Percentiles rank a stretch among this genome's conserved stretches.
Conservation (phyloP, 2,113 vertebrate genomes). For the Trematocara marginatum region DNA sequence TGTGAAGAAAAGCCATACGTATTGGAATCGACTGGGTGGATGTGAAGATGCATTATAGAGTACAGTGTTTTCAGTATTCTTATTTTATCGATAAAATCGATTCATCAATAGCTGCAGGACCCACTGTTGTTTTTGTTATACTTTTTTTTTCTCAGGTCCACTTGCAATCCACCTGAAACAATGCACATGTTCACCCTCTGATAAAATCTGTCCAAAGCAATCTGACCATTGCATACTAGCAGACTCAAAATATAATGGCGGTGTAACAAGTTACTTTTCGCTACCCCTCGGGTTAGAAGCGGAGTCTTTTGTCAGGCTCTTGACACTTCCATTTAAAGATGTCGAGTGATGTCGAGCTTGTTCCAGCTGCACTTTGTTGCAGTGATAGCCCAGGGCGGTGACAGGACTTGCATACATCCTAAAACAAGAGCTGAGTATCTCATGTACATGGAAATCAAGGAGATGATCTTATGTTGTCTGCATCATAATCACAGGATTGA, state of each 20-base stretch:
- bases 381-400: neutral
- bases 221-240: neutral
- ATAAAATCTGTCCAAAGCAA: neutral
- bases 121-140: neutral
- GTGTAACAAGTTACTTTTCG: neutral
- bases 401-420: neutral
- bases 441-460: neutral
- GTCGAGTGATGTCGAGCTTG: neutral
- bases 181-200: neutral
- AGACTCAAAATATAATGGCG: neutral
- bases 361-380: slow-evolving; percentile 4
- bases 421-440: neutral
- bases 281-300: neutral
- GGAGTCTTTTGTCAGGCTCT: neutral
- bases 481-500: neutral
- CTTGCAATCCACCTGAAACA: neutral
- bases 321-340: neutral
- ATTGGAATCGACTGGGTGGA: neutral
- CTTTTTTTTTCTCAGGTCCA: neutral
- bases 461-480: neutral
- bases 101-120: neutral
- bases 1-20: neutral
- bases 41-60: neutral
- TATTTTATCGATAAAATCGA: neutral
- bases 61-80: neutral